phyloP scores from a whole-genome alignment of 2,113 vertebrate species.

The Chionodraco myersi region DNA sequence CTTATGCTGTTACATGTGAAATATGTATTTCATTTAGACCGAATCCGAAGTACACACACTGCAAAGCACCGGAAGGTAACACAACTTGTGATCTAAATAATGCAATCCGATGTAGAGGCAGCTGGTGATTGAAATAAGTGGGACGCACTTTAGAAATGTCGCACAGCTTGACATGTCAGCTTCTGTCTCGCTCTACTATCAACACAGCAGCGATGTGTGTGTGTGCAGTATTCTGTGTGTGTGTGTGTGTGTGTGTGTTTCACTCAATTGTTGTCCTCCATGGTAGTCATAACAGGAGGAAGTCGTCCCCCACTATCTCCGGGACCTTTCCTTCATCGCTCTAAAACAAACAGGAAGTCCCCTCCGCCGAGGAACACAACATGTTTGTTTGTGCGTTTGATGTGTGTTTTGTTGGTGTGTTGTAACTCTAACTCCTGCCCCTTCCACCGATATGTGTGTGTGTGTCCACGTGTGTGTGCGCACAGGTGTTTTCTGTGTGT shows the following conservation, averaged over 20 bases:
- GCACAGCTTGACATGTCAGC: neutral
- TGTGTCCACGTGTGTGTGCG: neutral
- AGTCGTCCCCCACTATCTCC: slow-evolving; percentile 37
- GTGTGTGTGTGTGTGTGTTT: slow-evolving; percentile 11
- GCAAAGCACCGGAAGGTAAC: slow-evolving; percentile 1
- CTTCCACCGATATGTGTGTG: slow-evolving; percentile 1
- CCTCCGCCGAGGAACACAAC: slow-evolving; percentile 40
- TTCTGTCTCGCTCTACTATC: slow-evolving; percentile 6
- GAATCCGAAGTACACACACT: neutral
- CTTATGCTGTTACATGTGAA: slow-evolving; percentile 6
- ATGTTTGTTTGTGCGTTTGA: slow-evolving; percentile 22
- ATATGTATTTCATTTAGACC: neutral
- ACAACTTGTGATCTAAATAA: neutral
- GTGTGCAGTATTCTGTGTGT: neutral
- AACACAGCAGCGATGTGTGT: neutral
- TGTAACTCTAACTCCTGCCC: slow-evolving; percentile 39
- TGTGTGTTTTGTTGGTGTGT: no score
- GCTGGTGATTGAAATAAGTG: neutral
- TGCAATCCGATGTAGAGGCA: neutral
- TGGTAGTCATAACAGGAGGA: slow-evolving; percentile 65
- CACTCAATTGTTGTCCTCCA: slow-evolving; percentile 29
- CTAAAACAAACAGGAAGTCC: slow-evolving; percentile 47
- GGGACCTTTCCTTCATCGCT: slow-evolving; percentile 36
- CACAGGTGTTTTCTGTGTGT: neutral
- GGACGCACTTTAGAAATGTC: neutral